These are phyloP conservation scores for Ianthella basta DNA, from an alignment of 37 sponge, comb jelly and placozoan species.

Conservation along the genomic window DNA sequence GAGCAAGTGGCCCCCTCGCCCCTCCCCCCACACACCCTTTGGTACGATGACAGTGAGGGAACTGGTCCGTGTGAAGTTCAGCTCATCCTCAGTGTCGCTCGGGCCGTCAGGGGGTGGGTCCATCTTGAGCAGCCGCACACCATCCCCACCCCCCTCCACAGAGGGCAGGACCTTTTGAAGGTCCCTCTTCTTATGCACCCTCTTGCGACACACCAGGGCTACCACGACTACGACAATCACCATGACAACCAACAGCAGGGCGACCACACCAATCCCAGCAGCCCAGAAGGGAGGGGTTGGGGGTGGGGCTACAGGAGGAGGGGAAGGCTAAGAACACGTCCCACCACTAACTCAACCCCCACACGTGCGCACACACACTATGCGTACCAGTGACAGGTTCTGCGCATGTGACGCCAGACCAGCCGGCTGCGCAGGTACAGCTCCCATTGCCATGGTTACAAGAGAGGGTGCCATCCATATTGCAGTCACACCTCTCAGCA, in stretches of 20 bases:
- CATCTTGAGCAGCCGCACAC: neutral
- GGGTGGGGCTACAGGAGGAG: neutral
- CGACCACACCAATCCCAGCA: conserved; percentile 7
- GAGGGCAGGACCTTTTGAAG: neutral
- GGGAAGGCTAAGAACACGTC: neutral
- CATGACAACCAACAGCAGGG: conserved; percentile 14
- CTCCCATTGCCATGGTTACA: conserved; percentile 54
- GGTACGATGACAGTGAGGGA: conserved; percentile 53
- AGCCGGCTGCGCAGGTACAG: conserved; percentile 47
- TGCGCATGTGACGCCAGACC: conserved; percentile 35
- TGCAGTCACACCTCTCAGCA: conserved; percentile 39
- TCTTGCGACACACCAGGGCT: neutral
- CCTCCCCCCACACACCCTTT: conserved; percentile 33
- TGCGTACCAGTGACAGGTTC: too few species aligned
- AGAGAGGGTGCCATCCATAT: neutral
- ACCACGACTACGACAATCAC: conserved; percentile 11
- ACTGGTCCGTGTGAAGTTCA: conserved; percentile 30
- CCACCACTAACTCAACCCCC: too few species aligned
- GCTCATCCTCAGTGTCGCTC: conserved; percentile 16
- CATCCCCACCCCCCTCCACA: neutral
- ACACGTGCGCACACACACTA: too few species aligned
- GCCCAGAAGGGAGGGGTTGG: conserved; percentile 4
- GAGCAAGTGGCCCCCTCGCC: too few species aligned
- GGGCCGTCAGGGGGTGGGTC: neutral
- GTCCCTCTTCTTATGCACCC: neutral